Conservation (phyloP, 2,888 invertebrate species). For the Nephrotoma appendiculata region DNA sequence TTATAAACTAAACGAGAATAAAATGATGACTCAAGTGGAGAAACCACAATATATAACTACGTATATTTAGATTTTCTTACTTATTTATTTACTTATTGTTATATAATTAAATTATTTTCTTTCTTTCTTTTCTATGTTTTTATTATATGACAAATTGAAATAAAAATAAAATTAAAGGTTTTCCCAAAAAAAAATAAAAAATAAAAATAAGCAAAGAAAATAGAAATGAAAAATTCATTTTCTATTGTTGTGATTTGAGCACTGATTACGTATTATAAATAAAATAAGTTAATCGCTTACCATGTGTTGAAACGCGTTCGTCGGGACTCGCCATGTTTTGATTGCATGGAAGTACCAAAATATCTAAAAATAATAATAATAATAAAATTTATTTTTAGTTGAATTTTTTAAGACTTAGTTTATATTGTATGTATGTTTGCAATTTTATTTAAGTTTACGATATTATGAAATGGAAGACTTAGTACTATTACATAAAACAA, state of each 20-base stretch:
- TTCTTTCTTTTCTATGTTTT: neutral
- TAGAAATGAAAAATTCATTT: neutral
- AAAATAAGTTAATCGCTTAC: neutral
- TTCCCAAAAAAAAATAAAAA: neutral
- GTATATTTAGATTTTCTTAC: neutral
- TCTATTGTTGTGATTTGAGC: neutral
- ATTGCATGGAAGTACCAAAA: neutral
- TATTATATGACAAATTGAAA: neutral
- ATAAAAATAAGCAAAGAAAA: neutral
- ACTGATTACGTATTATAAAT: neutral
- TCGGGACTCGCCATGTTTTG: slow-evolving; percentile 3
- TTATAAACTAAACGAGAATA: neutral
- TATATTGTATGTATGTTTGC: neutral
- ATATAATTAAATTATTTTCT: neutral
- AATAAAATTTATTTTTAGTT: neutral
- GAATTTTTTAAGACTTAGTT: neutral
- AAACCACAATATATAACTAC: neutral
- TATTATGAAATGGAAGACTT: neutral
- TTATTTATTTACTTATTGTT: neutral
- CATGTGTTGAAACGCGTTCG: slow-evolving; percentile 2
- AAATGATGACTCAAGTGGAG: neutral
- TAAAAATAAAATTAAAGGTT: neutral
- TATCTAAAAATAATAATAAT: neutral
- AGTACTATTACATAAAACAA: neutral
- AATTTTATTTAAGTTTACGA: neutral